Evolutionary conservation across 1,140 invertebrate species (phyloP).

Genomic region (Drosophila bocqueti): DNA sequence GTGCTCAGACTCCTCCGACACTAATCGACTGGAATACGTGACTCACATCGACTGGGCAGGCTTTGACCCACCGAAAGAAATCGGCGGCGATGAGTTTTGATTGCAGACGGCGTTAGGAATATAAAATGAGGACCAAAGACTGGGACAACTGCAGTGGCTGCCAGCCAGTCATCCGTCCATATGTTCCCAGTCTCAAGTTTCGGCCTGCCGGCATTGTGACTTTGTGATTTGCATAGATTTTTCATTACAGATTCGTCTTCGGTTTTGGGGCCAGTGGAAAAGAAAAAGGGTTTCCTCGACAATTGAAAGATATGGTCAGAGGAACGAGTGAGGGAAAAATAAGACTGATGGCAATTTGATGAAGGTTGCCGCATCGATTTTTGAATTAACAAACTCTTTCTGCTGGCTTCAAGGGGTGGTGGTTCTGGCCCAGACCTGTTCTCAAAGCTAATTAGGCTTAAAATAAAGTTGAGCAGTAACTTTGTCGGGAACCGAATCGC

Average conservation of each 20-base stretch:
- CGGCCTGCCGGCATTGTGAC: conserved; percentile 24
- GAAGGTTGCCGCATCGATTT: conserved; percentile 74
- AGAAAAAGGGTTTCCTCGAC: conserved; percentile 34
- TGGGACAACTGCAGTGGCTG: conserved; percentile 57
- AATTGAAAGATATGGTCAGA: conserved; percentile 15
- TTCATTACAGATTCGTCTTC: conserved; percentile 70
- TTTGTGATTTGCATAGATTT: conserved; percentile 78
- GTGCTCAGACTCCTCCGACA: conserved; percentile 2
- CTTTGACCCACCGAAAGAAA: conserved; percentile 42
- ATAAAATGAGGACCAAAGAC: conserved; percentile 66
- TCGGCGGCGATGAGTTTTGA: conserved; percentile 72
- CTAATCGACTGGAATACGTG: conserved; percentile 56
- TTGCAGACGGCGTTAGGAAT: conserved; percentile 62
- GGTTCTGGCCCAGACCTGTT: conserved; percentile 8
- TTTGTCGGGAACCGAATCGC: conserved; percentile 22
- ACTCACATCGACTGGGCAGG: conserved; percentile 38
- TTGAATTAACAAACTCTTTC: conserved; percentile 65
- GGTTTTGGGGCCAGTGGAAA: conserved; percentile 30
- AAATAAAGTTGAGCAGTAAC: conserved; percentile 38
- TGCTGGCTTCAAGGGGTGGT: background rate
- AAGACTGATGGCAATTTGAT: conserved; percentile 77
- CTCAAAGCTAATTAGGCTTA: conserved; percentile 70
- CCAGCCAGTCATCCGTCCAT: conserved; percentile 52
- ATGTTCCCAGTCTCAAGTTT: conserved; percentile 33
- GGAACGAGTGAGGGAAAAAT: conserved; percentile 28